Evolutionary conservation across 2,113 vertebrate species (phyloP), one percentile per base, ranked within the genome.

Genomic region (Pygoscelis antarcticus): DNA sequence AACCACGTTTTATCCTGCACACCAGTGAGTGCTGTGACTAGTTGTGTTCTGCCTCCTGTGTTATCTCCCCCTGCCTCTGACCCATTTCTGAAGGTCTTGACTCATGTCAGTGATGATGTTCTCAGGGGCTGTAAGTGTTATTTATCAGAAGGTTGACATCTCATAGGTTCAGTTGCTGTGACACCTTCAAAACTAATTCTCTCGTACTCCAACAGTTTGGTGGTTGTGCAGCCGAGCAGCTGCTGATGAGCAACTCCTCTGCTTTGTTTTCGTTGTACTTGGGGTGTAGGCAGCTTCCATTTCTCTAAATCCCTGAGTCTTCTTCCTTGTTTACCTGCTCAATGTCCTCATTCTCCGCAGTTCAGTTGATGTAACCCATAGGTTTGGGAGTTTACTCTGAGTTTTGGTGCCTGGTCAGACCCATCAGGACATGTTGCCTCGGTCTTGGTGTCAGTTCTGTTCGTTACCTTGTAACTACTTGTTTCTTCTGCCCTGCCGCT

Each of bases 241-340:
- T 22, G 9, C 52, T 44, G 74, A 57, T 87, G 66, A 94, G 70
- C 40, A 89, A 16, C 34, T 76, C 74, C 17, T 88, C 60, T 89
- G 76, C 38, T 87, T 71, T 91, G 78, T 76, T 91, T 91, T 90
- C 3, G 2, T 90, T 94, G 22, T 4, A 7, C 21, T 89, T 3
- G 4, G 79, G 55, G 69, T 90, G 83, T 84, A 83, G 90, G 75
- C 9, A 40, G 58, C 65, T 85, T 65, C 46, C 36, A 1, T 91
- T 96, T 87, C 81, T 87, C 25, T 85, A 47, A 47, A 57, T 40
- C 49, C 30, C 47, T 27, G 52, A 72, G 34, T 87, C 69, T 60
- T 83, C 64, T 92, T 95, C 91, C 89, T 91, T 85, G 80, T 91
- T 96, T 78, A 91, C 40, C 29, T 77, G 62, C 46, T 51, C 52